A percentile compares a stretch with the other conserved stretches of the same genome.
These are phyloP conservation scores for Falco berigora DNA, from an alignment of 2,797 vertebrate species.

Conservation along the genomic window DNA sequence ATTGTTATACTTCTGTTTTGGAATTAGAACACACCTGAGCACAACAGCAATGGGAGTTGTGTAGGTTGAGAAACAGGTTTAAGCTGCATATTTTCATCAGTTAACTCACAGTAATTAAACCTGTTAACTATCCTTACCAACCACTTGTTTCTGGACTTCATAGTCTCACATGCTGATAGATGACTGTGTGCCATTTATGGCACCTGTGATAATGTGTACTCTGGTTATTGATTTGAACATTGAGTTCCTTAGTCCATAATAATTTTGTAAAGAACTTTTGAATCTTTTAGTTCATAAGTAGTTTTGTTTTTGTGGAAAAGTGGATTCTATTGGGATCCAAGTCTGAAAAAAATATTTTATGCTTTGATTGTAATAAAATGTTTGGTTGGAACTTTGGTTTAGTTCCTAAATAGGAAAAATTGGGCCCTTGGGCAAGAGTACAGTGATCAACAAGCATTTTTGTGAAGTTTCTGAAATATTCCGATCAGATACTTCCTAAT, in stretches of 20 bases:
- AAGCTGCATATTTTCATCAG: neutral
- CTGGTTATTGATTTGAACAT: neutral
- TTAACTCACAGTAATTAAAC: neutral
- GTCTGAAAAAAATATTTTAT: neutral
- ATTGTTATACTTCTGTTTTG: neutral
- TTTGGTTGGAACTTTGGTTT: neutral
- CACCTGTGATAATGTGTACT: neutral
- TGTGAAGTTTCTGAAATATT: neutral
- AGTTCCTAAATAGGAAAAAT: neutral
- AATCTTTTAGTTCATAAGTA: neutral
- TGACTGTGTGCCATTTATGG: neutral
- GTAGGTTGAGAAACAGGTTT: neutral
- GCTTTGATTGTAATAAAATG: neutral
- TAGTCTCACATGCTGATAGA: neutral
- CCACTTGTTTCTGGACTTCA: neutral
- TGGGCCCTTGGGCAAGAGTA: neutral
- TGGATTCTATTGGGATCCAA: neutral
- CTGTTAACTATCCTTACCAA: neutral
- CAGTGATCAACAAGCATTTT: neutral
- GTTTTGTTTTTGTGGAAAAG: neutral
- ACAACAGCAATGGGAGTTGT: neutral
- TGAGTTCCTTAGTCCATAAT: neutral
- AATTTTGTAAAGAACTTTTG: neutral
- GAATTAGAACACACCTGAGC: neutral
- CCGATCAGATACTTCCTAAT: neutral